Percentiles rank a stretch among this genome's conserved stretches.
These are phyloP conservation scores for Eupithecia pulchellata DNA, from an alignment of 2,888 invertebrate genomes.

Conservation along the genomic window DNA sequence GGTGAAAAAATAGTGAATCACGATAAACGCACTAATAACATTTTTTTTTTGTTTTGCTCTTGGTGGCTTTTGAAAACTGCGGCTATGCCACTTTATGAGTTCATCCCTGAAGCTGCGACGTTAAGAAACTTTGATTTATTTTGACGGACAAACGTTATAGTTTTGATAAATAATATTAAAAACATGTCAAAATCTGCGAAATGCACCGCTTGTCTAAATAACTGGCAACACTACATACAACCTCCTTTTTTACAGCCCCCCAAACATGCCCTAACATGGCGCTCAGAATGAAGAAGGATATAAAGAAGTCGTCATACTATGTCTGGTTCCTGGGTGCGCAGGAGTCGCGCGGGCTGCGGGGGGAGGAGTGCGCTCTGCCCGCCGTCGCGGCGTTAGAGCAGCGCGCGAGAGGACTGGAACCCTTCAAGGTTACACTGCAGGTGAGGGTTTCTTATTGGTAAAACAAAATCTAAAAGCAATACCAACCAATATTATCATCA, in stretches of 20 bases:
- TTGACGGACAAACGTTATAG: no score
- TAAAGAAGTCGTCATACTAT: constrained; percentile 96
- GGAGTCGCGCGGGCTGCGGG: constrained; percentile 95
- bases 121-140: no score
- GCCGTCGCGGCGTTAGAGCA: constrained; percentile 94
- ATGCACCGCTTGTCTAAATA: not conserved
- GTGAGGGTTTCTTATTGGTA: no score
- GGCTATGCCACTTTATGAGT: no score
- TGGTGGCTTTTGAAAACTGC: no score
- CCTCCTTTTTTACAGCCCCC: constrained; percentile 58
- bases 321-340: constrained; percentile 98
- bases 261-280: constrained; percentile 88
- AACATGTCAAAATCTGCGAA: not conserved
- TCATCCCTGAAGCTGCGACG: no score
- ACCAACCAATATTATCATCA: no score
- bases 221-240: constrained; percentile 4
- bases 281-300: constrained; percentile 92
- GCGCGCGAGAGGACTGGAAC: constrained; percentile 93
- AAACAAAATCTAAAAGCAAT: no score
- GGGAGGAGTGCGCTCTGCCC: constrained; percentile 93
- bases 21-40: no score
- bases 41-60: no score
- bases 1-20: no score
- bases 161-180: no score
- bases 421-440: constrained; percentile 95